Evolutionary conservation across 2,888 invertebrate genomes (phyloP), one percentile per base, ranked within the genome.

Genomic region (Melanotus villosus): DNA sequence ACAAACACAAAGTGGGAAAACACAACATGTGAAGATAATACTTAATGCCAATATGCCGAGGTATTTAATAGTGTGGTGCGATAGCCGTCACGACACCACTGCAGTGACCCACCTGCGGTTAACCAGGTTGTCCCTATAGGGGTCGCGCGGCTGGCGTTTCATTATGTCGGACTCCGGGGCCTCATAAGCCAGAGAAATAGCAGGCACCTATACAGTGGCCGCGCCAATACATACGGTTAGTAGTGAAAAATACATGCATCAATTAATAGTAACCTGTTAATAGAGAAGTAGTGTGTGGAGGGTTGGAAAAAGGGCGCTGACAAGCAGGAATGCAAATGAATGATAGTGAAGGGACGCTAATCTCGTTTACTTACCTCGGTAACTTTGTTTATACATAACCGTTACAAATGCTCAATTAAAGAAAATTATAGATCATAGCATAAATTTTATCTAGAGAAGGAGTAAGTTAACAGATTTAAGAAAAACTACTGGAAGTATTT

Each of bases 151-250:
- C 90, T 95, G 94, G 87, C 97, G 93, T 93, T 97, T 97, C 97
- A 97, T 97, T 89, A 97, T 98, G 92, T 97, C 97, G 87, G 95
- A 96, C 91, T 98, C 97, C 88, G 97, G 96, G 89, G 96, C 95
- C 92, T 98, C 97, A 90, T 98, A 98, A 89, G 97, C 97, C 91
- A 98, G 92, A 88, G 97, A 97, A 90, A 97, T 98, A 90, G 97
- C 97, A 88, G 97, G 97, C 90, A 96, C 95, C 97, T 95, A 91
- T 87, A 83, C 80, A 85, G 87, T 87, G 87, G 88, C 77, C 81
- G 80, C 79, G 82, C 81, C 81, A 81, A 83, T 80, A 83, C 80
- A 82, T 77, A 82, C 74, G 80, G 67, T 70, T 70, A 70, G 70
- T 70, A 59, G 70, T 70, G 70, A 70, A 58, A 70, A 70, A 67